Base-by-base conservation (phyloP, 2,888 invertebrate species). In the Julus scandinavius region DNA sequence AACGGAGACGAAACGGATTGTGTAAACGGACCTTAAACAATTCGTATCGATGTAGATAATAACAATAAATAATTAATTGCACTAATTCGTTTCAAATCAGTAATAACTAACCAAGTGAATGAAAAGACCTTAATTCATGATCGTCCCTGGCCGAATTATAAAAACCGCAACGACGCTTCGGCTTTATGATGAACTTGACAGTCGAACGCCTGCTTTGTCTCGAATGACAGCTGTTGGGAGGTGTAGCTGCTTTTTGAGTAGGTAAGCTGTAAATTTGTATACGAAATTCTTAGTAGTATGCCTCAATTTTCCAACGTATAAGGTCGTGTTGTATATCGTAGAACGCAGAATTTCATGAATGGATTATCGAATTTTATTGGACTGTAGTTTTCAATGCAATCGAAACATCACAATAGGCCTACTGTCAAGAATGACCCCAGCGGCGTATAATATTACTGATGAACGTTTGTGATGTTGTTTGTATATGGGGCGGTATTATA, bases 161-260 rank as follows among this genome's bases (percentile, higher is more conserved):
- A 72, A 72, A 72, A 29, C 29, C 0, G 72, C 72, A 72, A 72
- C 72, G 72, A 11, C 72, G 72, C 72, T 72, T 2, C 29, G 9
- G 72, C 72, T 72, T 29, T 72, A 29, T 63, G 29, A 11, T 72
- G 72, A 72, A 72, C 72, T 72, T 72, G 72, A 72, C 72, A 72
- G 72, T 29, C 72, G 72, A 1, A 72, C n/a, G 29, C 72, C 72
- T 72, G 72, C 72, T 72, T 72, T 72, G 72, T 72, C 29, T 72
- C 72, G 72, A 72, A 72, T 72, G 72, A 72, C 72, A 72, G 72
- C 72, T 72, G 72, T 72, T 72, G 72, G 72, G 72, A 72, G 72
- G 72, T 72, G 72, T 72, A n/a, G 20, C 72, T 72, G 72, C 72
- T 13, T 29, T 72, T 72, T 72, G 29, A 72, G 29, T 29, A 72